Conservation (phyloP, 2,113 vertebrate genomes). For the Psephotus haematonotus region DNA sequence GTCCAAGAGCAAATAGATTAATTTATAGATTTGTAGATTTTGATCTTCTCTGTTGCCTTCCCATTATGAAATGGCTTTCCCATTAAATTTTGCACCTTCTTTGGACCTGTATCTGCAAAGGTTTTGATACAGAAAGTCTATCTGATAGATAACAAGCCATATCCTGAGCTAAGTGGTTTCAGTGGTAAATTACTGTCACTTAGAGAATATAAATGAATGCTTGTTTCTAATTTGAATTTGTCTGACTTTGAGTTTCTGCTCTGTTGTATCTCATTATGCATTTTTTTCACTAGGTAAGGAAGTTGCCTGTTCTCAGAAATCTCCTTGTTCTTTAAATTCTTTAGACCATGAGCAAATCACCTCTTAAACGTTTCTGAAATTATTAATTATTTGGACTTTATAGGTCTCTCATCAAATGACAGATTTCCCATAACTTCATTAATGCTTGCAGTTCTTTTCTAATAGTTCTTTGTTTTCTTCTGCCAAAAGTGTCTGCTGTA, state of each 20-base stretch:
- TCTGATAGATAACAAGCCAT: background rate
- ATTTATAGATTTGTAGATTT: background rate
- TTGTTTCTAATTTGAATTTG: background rate
- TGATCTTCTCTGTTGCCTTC: background rate
- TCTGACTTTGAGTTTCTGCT: background rate
- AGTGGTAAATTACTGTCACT: background rate
- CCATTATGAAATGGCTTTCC: background rate
- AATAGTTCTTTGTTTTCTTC: background rate
- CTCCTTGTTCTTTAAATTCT: background rate
- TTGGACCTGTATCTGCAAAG: background rate
- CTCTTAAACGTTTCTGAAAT: background rate
- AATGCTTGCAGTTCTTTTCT: background rate
- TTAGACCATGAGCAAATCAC: background rate
- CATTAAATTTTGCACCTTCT: background rate
- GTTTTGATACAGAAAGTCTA: background rate
- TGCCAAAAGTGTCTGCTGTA: background rate
- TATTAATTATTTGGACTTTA: background rate
- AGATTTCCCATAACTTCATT: background rate
- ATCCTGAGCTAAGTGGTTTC: background rate
- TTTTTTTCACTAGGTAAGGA: background rate
- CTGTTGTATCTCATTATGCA: background rate
- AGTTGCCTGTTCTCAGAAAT: background rate
- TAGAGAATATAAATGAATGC: background rate
- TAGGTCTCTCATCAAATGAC: background rate
- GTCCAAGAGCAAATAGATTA: background rate